Base-by-base conservation (phyloP, 2,113 vertebrate species). In the Tor tambroides region DNA sequence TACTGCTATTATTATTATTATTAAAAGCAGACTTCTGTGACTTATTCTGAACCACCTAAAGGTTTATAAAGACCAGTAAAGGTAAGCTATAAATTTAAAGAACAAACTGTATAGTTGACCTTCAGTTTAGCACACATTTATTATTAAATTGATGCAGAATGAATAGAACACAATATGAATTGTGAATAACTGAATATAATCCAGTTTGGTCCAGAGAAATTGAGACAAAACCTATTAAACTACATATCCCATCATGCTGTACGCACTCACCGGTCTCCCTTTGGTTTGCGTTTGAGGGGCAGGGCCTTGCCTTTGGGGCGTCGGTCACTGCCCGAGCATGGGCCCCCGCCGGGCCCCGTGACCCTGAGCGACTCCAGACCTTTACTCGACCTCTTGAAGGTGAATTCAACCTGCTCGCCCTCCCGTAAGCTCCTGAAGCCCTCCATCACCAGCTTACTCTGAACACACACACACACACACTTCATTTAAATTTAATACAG, bases 381-480 rank as follows among this genome's bases (percentile, higher is more conserved):
- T 96, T 99, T 99, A 88, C 96, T 98, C 94, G 98, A 99, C 95
- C 98, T 99, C 94, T 99, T 98, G 93, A 97, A 99, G 91, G 96
- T 98, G 95, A 99, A 99, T 95, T 99, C 98, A 94, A 99, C 97
- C 94, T 96, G 96, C 96, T 99, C 98, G 90, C 98, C 97, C 96
- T 99, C 98, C 95, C 99, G 98, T 92, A 99, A 95, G 94, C 98
- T 99, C 96, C 98, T 97, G 96, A 99, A 99, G 94, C 98, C 98
- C 95, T 99, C 98, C 98, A 99, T 99, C 95, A 97, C 97, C 93
- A 99, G 96, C 95, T 99, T 99, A 94, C 98, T 99, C 98, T 99
- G 94, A 51, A 63, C 81, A 81, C 17, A 61, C 56, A 80, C 77
- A 88, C 79, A 85, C 51, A 54, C 5, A 54, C 54, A 23, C 14